phyloP scores from a whole-genome alignment of 1,140 invertebrate genomes.

The Drosophila burlai region DNA sequence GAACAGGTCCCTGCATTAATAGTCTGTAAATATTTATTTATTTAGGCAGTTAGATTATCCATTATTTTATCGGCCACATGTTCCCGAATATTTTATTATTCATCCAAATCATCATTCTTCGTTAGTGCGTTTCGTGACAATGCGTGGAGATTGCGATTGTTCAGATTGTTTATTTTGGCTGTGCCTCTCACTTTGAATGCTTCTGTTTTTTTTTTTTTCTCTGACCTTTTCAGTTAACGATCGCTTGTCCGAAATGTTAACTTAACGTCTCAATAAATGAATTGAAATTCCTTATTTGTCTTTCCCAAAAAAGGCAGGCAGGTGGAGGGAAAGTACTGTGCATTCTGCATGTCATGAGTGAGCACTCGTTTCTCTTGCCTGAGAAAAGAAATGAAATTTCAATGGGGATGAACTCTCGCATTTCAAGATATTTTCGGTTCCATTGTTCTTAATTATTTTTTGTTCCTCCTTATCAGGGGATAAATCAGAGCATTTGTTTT shows the following conservation, averaged over 20 bases:
- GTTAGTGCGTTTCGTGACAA: slow-evolving; percentile 16
- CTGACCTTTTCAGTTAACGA: slow-evolving; percentile 18
- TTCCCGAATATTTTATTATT: slow-evolving; percentile 26
- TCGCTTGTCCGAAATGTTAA: slow-evolving; percentile 11
- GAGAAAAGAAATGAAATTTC: slow-evolving; percentile 1
- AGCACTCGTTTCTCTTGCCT: slow-evolving; percentile 11
- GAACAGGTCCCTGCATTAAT: slow-evolving; percentile 8
- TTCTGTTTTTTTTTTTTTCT: not conserved
- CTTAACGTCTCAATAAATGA: slow-evolving; percentile 17
- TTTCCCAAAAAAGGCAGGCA: slow-evolving; percentile 11
- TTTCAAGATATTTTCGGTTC: slow-evolving; percentile 3
- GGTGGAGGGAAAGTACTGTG: slow-evolving; percentile 3
- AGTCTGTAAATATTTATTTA: slow-evolving; percentile 6
- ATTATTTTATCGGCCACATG: slow-evolving; percentile 45
- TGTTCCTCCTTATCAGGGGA: slow-evolving; percentile 4
- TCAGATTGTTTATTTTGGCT: slow-evolving; percentile 11
- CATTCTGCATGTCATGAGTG: slow-evolving; percentile 22
- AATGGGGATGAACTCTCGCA: not conserved
- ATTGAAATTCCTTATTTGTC: slow-evolving; percentile 29
- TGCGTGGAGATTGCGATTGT: slow-evolving; percentile 10
- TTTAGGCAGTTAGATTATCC: slow-evolving; percentile 17
- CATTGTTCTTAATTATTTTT: not conserved
- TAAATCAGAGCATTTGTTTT: slow-evolving; percentile 28
- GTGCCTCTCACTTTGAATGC: slow-evolving; percentile 1
- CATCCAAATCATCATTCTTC: slow-evolving; percentile 9